phyloP scores from a whole-genome alignment of 2,113 vertebrate genomes.

The Tenrec ecaudatus region DNA sequence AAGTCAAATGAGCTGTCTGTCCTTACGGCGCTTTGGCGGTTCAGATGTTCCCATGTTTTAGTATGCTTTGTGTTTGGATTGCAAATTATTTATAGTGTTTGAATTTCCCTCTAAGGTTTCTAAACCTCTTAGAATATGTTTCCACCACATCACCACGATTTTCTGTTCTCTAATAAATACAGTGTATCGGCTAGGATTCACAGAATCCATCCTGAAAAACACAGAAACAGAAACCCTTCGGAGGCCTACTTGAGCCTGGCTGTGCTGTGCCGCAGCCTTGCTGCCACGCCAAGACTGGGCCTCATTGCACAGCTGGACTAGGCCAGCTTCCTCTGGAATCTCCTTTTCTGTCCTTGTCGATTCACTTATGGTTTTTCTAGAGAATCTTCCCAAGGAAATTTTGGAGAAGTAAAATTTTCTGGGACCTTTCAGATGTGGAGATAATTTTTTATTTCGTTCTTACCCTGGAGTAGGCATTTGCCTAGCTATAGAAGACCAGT shows the following conservation, averaged over 20 bases:
- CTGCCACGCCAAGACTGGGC: background rate
- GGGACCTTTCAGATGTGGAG: background rate
- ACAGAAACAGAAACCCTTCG: background rate
- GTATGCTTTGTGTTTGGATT: background rate
- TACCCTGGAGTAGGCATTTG: no score
- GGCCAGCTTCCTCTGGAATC: background rate
- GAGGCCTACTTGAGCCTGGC: background rate
- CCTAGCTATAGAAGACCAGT: background rate
- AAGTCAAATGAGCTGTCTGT: background rate
- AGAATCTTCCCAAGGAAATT: conserved; percentile 13
- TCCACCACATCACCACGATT: background rate
- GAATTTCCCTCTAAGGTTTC: background rate
- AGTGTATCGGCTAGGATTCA: background rate
- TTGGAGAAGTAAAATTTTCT: background rate
- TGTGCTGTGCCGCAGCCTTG: background rate
- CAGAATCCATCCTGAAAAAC: background rate
- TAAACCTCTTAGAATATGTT: background rate
- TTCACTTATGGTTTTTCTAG: background rate
- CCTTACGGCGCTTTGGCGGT: background rate
- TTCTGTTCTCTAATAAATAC: background rate
- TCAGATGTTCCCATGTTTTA: conserved; percentile 31
- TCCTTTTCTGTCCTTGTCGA: background rate
- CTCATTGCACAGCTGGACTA: background rate
- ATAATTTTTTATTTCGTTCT: background rate
- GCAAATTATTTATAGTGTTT: background rate